A percentile compares a stretch with the other conserved stretches of the same genome.
Conservation (phyloP, 2,113 vertebrate species). For the Calyptomena viridis region DNA sequence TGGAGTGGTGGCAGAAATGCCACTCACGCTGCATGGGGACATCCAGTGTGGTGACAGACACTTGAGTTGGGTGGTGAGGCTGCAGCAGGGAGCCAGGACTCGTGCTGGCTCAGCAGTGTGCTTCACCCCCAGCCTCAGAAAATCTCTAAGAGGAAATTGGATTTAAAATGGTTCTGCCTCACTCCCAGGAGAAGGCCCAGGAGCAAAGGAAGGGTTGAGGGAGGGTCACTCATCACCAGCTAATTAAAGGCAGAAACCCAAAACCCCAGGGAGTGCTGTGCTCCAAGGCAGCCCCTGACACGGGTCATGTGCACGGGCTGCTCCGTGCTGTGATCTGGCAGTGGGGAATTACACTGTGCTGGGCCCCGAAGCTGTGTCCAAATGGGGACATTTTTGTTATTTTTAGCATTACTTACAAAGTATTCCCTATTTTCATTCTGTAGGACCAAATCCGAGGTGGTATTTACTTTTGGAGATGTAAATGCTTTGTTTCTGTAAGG, state of each 20-base stretch:
- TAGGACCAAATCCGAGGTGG: not conserved
- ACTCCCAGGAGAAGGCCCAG: not conserved
- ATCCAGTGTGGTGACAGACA: not conserved
- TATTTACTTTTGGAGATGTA: not conserved
- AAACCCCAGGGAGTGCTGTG: fast-evolving
- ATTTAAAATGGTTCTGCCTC: not conserved
- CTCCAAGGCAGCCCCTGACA: not conserved
- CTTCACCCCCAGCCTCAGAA: not conserved
- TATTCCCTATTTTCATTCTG: not conserved
- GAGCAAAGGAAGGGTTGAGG: not conserved
- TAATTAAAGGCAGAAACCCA: constrained; percentile 34
- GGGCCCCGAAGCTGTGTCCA: not conserved
- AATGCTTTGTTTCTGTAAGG: not conserved
- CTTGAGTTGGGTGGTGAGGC: fast-evolving
- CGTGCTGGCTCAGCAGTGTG: not conserved
- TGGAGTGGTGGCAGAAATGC: not conserved
- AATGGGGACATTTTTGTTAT: not conserved
- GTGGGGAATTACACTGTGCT: not conserved
- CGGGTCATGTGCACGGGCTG: not conserved
- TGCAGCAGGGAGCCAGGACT: not conserved
- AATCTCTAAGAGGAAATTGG: not conserved
- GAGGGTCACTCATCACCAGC: constrained; percentile 28
- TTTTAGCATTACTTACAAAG: not conserved
- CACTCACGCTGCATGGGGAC: fast-evolving
- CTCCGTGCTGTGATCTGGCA: not conserved